Evolutionary conservation across 2,797 vertebrate species (phyloP).

Genomic region (Pempheris klunzingeri): DNA sequence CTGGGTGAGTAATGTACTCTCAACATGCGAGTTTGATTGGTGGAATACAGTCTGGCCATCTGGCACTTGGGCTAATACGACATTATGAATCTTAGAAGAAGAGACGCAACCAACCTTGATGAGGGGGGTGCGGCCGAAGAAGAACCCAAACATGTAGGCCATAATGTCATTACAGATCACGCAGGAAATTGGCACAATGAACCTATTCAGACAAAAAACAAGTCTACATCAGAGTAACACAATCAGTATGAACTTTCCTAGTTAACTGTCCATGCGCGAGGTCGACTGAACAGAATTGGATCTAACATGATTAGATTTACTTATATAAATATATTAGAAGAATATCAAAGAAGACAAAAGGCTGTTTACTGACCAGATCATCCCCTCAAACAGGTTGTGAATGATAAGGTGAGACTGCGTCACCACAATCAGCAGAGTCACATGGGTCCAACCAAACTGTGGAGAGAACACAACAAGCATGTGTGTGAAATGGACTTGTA

Average conservation of each 20-base stretch:
- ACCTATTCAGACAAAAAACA: constrained; percentile 83
- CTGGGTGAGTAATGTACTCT: background rate
- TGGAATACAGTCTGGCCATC: background rate
- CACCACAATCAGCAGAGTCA: constrained; percentile 97
- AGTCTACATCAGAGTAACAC: background rate
- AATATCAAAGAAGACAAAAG: background rate
- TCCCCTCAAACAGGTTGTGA: constrained; percentile 99
- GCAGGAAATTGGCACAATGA: constrained; percentile 98
- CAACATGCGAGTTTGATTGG: background rate
- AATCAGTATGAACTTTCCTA: rapidly evolving
- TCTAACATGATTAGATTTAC: background rate
- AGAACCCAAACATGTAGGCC: constrained; percentile 99
- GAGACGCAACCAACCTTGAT: constrained; percentile 90
- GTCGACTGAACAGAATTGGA: background rate
- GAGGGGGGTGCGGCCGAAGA: constrained; percentile 97
- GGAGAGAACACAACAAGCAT: background rate
- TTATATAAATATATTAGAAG: too few relatives aligned
- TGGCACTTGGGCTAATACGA: background rate
- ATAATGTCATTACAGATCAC: constrained; percentile 99
- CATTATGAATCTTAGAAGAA: rapidly evolving
- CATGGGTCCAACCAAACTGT: constrained; percentile 99
- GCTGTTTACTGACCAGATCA: constrained; percentile 92
- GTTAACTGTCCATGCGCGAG: too few relatives aligned
- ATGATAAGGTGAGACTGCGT: constrained; percentile 99
- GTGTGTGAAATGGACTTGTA: background rate